Conservation (phyloP, 35 echinoderm and acorn worm genomes). For the Apostichopus japonicus region DNA sequence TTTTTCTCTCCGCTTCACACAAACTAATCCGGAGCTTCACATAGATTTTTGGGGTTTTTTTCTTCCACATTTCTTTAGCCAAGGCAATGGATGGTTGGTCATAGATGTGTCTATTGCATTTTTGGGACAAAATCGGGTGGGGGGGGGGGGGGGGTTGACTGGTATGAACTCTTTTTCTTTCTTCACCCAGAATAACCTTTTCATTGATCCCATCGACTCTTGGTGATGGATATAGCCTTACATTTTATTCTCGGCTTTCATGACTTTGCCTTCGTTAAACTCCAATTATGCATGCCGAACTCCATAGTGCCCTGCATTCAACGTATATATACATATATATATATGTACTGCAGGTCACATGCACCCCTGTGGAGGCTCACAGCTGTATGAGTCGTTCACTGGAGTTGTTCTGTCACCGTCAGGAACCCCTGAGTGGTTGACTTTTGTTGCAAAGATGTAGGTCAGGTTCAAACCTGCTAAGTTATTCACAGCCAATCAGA, state of each 20-base stretch:
- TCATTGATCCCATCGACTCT: too few relatives aligned
- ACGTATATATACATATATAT: neutral
- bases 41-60: too few relatives aligned
- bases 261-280: neutral
- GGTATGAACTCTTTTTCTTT: too few relatives aligned
- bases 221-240: neutral
- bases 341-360: neutral
- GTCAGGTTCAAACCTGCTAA: constrained; percentile 39
- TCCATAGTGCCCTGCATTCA: neutral
- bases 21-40: too few relatives aligned
- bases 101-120: too few relatives aligned
- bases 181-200: too few relatives aligned
- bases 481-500: neutral
- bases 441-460: constrained; percentile 36
- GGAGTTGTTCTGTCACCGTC: neutral
- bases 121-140: too few relatives aligned
- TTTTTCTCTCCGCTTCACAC: too few relatives aligned
- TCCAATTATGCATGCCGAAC: constrained; percentile 14
- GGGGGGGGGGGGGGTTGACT: too few relatives aligned
- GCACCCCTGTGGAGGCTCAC: constrained; percentile 8
- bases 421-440: constrained; percentile 25
- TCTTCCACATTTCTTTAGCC: too few relatives aligned
- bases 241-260: neutral
- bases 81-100: too few relatives aligned
- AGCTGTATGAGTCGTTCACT: neutral